A percentile compares a stretch with the other conserved stretches of the same genome.
phyloP scores from a whole-genome alignment of 2,113 vertebrate species.

The Crotalus horridus region DNA sequence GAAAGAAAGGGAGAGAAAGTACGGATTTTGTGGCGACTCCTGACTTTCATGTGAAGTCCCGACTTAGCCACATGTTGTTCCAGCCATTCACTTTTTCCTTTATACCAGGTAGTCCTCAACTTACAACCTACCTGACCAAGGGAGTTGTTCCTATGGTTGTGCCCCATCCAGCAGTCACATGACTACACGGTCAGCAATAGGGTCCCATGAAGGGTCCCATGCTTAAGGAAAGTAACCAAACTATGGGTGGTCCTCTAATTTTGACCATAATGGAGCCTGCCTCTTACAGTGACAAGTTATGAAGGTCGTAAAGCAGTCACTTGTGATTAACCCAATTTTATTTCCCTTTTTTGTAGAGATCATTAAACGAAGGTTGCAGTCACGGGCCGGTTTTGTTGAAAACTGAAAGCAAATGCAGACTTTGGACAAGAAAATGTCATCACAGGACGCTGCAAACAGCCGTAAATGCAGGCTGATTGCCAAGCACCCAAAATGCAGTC shows the following conservation, averaged over 20 bases:
- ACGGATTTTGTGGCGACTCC: not conserved
- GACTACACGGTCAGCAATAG: not conserved
- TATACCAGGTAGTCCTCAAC: not conserved
- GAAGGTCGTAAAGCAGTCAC: not conserved
- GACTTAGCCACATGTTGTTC: not conserved
- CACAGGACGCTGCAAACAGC: not conserved
- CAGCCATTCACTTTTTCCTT: not conserved
- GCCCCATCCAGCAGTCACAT: not conserved
- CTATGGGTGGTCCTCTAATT: not conserved
- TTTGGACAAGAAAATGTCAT: not conserved
- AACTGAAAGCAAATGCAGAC: not conserved
- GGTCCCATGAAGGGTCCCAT: not conserved
- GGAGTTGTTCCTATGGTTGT: not conserved
- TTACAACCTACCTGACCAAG: not conserved
- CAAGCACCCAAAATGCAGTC: not conserved
- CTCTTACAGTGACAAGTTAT: not conserved
- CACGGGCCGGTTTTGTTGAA: not conserved
- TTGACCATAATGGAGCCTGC: not conserved
- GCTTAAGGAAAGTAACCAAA: not conserved
- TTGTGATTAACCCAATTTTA: not conserved
- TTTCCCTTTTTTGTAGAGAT: not conserved
- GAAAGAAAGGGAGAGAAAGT: not conserved
- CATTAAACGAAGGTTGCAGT: not conserved
- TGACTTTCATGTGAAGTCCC: not conserved
- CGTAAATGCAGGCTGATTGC: not conserved